Base-by-base conservation (phyloP, 2,888 invertebrate genomes). In the Synanthedon vespiformis region DNA sequence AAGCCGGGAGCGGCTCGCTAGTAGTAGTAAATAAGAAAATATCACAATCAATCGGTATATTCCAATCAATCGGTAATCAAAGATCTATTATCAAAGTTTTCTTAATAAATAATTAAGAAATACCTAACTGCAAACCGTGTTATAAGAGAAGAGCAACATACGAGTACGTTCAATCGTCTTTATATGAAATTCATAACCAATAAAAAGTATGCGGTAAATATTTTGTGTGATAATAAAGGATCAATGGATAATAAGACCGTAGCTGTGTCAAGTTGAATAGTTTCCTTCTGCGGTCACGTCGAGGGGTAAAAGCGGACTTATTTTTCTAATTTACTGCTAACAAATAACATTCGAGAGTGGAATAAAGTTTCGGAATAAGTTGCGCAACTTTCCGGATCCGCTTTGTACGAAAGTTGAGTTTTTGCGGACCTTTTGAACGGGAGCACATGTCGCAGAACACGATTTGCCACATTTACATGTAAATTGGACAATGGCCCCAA, bases 361-460 rank as follows among this genome's bases (percentile, higher is more conserved):
- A 57, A 51, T 52, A 51, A 80, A 80, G 64, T 80, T 79, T 70
- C 58, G 67, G 78, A 73, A 80, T 80, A 80, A 77, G 65, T 80
- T 77, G 58, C 41, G 50, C 50, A 56, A 64, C 56, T 62, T 63
- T 53, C 16, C 18, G 53, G 56, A 56, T 57, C 10, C 34, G 34
- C 22, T 56, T 56, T 57, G 53, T 52, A 58, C 57, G 56, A 34
- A 34, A 10, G 34, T 34, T 10, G 34, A 53, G 48, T 53, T 55
- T 48, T 51, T 44, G 22, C 44, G 50, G 13, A 10, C 16, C 14
- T 61, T 58, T 58, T 58, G 57, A 60, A 63, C 57, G 60, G 51
- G 67, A 65, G 72, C 77, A 76, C 71, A 77, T 77, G 77, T 72
- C 69, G 62, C 60, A 56, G 58, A 56, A 61, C 54, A 57, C 50